Conservation (phyloP, 1,140 invertebrate genomes). For the Popillia japonica region DNA sequence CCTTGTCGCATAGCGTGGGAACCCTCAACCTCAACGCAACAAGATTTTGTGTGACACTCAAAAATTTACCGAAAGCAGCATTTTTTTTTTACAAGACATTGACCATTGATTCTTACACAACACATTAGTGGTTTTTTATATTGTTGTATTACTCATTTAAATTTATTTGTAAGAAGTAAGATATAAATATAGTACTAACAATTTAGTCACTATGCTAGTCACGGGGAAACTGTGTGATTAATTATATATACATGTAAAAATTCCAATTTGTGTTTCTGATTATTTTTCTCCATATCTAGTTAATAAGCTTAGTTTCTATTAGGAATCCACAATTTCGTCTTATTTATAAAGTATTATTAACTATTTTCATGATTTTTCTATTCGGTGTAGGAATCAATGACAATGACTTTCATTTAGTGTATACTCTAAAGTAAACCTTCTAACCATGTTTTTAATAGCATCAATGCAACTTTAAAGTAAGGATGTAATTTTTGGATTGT, state of each 20-base stretch:
- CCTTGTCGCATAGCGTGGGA: too few relatives aligned
- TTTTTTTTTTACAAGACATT: background rate
- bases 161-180: too few relatives aligned
- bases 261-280: too few relatives aligned
- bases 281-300: background rate
- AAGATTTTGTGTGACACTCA: slow-evolving; percentile 42
- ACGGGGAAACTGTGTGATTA: slow-evolving; percentile 1
- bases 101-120: slow-evolving; percentile 1
- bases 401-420: background rate
- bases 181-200: background rate
- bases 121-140: background rate
- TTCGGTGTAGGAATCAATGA: slow-evolving; percentile 17
- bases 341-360: background rate
- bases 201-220: background rate
- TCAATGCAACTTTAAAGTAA: background rate
- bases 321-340: background rate
- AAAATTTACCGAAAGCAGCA: background rate
- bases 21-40: slow-evolving; percentile 59
- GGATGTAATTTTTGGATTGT: background rate
- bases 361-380: background rate
- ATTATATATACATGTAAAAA: background rate
- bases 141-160: background rate
- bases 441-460: background rate
- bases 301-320: background rate
- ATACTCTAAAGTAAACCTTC: background rate